Conservation (phyloP, 2,888 invertebrate genomes). For the Dynastes hyllus region DNA sequence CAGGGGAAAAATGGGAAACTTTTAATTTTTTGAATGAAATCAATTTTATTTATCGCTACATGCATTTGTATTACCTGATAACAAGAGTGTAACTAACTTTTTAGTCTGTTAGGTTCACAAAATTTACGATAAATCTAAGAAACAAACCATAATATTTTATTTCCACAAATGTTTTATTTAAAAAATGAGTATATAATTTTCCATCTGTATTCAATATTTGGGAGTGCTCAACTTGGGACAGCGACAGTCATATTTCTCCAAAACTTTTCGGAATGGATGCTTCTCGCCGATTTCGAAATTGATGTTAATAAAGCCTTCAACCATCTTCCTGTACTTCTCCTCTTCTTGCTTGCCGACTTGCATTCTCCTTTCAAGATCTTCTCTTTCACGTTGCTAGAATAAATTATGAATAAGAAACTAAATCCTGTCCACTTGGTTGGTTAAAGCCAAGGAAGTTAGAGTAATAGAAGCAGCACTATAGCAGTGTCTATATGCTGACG, state of each 20-base stretch:
- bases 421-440: background rate
- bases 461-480: no score
- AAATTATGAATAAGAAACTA: constrained; percentile 42
- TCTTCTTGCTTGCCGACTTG: constrained; percentile 65
- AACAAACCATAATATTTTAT: no score
- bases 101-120: no score
- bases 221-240: constrained; percentile 57
- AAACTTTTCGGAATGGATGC: constrained; percentile 66
- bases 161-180: constrained; percentile 3
- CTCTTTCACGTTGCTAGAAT: constrained; percentile 64
- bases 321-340: constrained; percentile 63
- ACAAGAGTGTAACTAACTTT: no score
- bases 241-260: constrained; percentile 65
- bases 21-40: no score
- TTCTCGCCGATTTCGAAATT: constrained; percentile 59
- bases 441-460: no score
- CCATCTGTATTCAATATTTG: constrained; percentile 31
- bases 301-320: constrained; percentile 61
- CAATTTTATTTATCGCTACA: no score
- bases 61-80: no score
- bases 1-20: no score
- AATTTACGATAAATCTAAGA: no score
- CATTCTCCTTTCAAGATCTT: constrained; percentile 65
- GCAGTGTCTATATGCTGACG: no score
- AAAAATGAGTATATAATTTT: constrained; percentile 7